Evolutionary conservation across 1,140 invertebrate genomes (phyloP), one percentile per base, ranked within the genome.

Genomic region (Acarapis woodi): DNA sequence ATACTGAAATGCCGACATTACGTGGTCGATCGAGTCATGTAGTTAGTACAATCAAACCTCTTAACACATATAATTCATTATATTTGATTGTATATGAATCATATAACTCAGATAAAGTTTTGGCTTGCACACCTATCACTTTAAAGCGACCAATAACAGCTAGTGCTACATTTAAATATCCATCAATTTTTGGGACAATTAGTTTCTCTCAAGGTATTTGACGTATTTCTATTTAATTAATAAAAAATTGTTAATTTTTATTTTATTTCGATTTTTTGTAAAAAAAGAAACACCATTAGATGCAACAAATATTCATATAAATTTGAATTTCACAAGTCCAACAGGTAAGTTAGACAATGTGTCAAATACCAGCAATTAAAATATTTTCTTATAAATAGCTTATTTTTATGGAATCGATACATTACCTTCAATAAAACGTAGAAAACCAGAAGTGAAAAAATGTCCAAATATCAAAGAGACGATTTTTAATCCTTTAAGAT

Each of bases 11-110:
- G 3, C 32, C 32, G 26, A 19, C 31, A 3, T 31, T 41, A n/a
- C 42, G 37, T 22, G 44, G 47, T 20, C 37, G 45, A 12, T 45
- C 42, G 4, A 42, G 40, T 30, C 30, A 42, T 10, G 31, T 29
- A 5, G 24, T 45, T 5, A 14, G 9, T 3, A 39, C 25, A 3
- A 16, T 37, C 8, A 36, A 31, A 14, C 19, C 37, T 5, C 15
- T 48, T 9, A 43, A 47, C 66, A 47, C 66, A 63, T 10, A 68
- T 63, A 48, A 64, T 8, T 44, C 76, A 33, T 55, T 83, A 5
- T 85, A 79, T 52, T 56, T 87, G 20, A 76, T 80, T 9, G 59
- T 88, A n/a, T 80, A 72, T 49, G 76, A 83, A 47, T 64, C 66
- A 36, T 64, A 64, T 30, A 71, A 78, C 50, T 53, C 63, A 3